Conservation (phyloP, 2,888 invertebrate genomes). For the Pseudococcus jackbeardsleyi region DNA sequence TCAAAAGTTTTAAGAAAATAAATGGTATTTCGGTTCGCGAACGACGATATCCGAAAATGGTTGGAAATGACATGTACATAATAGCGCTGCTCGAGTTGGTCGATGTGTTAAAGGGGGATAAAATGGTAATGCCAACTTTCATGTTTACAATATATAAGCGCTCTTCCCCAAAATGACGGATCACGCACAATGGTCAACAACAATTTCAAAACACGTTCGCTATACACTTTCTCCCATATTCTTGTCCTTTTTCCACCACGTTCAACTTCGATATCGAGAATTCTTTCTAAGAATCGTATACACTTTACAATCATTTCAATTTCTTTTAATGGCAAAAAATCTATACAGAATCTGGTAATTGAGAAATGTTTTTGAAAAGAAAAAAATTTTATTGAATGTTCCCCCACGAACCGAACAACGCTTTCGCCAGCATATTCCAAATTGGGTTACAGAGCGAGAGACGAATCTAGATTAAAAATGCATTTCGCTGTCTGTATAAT, state of each 20-base stretch:
- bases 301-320: conserved; percentile 42
- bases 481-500: not conserved
- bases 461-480: conserved; percentile 1
- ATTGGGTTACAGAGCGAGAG: conserved; percentile 1
- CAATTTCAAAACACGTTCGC: conserved; percentile 45
- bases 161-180: conserved; percentile 46
- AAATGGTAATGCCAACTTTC: conserved; percentile 48
- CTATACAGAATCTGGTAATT: conserved; percentile 20
- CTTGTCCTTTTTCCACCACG: not conserved
- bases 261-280: not conserved
- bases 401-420: conserved; percentile 5
- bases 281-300: not conserved
- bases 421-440: not conserved
- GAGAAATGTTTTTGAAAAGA: conserved; percentile 38
- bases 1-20: conserved; percentile 46
- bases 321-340: conserved; percentile 31
- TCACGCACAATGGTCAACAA: conserved; percentile 55
- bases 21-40: not conserved
- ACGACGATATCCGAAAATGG: conserved; percentile 29
- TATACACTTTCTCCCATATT: not conserved
- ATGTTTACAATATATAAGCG: conserved; percentile 39
- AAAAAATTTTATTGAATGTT: conserved; percentile 32
- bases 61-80: conserved; percentile 50
- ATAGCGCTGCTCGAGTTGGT: conserved; percentile 24
- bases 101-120: conserved; percentile 25